Conservation (phyloP, 2,888 invertebrate genomes). For the Pyrochroa serraticornis region DNA sequence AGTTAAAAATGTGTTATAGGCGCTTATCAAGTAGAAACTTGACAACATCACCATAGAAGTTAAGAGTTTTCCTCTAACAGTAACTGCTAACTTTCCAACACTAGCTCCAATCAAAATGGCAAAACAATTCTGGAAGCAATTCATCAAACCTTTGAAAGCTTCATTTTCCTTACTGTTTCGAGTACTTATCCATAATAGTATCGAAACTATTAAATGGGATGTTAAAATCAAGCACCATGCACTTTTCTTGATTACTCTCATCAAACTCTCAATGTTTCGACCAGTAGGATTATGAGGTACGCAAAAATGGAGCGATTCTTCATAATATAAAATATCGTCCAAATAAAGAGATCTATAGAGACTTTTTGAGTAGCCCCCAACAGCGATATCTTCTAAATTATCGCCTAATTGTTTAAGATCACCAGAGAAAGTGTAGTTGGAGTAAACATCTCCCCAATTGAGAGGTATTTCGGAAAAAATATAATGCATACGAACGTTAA, state of each 20-base stretch:
- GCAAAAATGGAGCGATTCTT: background rate
- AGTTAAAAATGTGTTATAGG: constrained; percentile 32
- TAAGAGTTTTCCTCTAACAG: constrained; percentile 23
- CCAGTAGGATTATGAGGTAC: background rate
- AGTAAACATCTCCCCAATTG: background rate
- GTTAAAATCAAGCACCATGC: background rate
- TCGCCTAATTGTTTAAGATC: background rate
- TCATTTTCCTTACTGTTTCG: constrained; percentile 11
- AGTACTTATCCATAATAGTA: background rate
- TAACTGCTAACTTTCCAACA: constrained; percentile 30
- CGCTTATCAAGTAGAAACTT: constrained; percentile 29
- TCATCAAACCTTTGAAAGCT: constrained; percentile 22
- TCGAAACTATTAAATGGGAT: background rate
- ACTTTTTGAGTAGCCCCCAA: background rate
- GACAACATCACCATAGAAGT: constrained; percentile 33
- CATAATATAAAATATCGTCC: background rate
- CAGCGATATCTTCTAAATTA: background rate
- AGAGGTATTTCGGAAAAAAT: background rate
- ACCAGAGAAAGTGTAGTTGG: background rate
- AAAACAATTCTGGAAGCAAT: constrained; percentile 27
- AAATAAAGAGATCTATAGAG: constrained; percentile 1
- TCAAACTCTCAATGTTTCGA: background rate
- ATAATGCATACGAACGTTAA: background rate
- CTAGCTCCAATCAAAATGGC: constrained; percentile 28
- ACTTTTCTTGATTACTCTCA: background rate